Conservation (phyloP, 35 echinoderm and acorn worm species). For the Amphiura filiformis region DNA sequence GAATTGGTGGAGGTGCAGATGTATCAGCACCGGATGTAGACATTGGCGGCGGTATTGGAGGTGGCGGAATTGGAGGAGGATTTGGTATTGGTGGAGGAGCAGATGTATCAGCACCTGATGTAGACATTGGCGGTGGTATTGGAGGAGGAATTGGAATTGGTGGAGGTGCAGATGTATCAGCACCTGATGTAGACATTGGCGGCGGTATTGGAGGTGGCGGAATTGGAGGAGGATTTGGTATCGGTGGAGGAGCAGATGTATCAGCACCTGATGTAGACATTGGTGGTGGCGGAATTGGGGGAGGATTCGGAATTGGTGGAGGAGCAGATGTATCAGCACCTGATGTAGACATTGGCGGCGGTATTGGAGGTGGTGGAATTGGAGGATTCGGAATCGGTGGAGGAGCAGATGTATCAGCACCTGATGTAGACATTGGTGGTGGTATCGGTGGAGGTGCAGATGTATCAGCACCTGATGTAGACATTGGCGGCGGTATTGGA, state of each 20-base stretch:
- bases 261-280: not conserved
- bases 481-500: constrained; percentile 32
- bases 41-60: constrained; percentile 32
- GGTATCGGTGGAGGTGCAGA: constrained; percentile 3
- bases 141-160: constrained; percentile 32
- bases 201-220: constrained; percentile 15
- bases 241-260: constrained; percentile 1
- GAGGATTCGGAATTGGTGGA: constrained; percentile 35
- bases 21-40: constrained; percentile 33
- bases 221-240: constrained; percentile 31
- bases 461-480: constrained; percentile 22
- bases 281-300: not conserved
- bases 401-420: constrained; percentile 3
- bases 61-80: constrained; percentile 7
- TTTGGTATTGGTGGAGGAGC: constrained; percentile 3
- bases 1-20: constrained; percentile 40
- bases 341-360: constrained; percentile 40
- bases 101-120: not conserved
- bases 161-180: not conserved
- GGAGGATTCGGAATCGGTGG: constrained; percentile 30
- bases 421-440: constrained; percentile 11
- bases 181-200: constrained; percentile 31
- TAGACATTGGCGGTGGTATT: constrained; percentile 22
- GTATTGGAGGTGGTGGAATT: constrained; percentile 29
- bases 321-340: constrained; percentile 16